Evolutionary conservation across 2,113 vertebrate species (phyloP).

Genomic region (Neolamprologus variostigma): DNA sequence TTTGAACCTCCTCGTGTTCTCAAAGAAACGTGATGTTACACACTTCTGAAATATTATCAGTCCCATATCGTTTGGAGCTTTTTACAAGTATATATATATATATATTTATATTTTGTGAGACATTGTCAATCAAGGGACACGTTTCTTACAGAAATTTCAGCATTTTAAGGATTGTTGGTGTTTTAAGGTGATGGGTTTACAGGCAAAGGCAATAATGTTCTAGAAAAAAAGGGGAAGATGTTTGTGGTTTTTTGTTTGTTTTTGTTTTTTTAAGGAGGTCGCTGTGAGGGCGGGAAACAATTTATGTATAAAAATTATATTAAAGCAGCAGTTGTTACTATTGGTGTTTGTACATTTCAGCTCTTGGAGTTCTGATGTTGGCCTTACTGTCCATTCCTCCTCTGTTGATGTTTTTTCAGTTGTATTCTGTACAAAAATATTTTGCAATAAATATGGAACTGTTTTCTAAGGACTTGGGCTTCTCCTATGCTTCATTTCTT

Average conservation of each 20-base stretch:
- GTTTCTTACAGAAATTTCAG: slow-evolving; percentile 34
- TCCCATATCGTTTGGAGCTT: slow-evolving; percentile 43
- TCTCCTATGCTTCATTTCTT: background rate
- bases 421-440: slow-evolving; percentile 78
- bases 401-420: slow-evolving; percentile 66
- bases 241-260: background rate
- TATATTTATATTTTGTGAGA: slow-evolving; percentile 51
- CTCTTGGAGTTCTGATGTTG: slow-evolving; percentile 69
- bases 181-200: slow-evolving; percentile 30
- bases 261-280: slow-evolving; percentile 9
- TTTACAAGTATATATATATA: slow-evolving; percentile 36
- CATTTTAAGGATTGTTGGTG: slow-evolving; percentile 28
- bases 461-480: slow-evolving; percentile 66
- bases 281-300: slow-evolving; percentile 14
- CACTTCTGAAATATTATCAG: slow-evolving; percentile 8
- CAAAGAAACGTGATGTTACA: background rate
- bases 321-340: slow-evolving; percentile 65
- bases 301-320: slow-evolving; percentile 50
- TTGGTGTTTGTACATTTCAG: slow-evolving; percentile 72
- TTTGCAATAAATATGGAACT: slow-evolving; percentile 80
- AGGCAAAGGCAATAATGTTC: slow-evolving; percentile 55
- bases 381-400: slow-evolving; percentile 76
- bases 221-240: background rate
- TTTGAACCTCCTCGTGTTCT: slow-evolving; percentile 6
- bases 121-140: slow-evolving; percentile 20